Base-by-base conservation (phyloP, 2,113 vertebrate genomes). In the Neolamprologus toae region DNA sequence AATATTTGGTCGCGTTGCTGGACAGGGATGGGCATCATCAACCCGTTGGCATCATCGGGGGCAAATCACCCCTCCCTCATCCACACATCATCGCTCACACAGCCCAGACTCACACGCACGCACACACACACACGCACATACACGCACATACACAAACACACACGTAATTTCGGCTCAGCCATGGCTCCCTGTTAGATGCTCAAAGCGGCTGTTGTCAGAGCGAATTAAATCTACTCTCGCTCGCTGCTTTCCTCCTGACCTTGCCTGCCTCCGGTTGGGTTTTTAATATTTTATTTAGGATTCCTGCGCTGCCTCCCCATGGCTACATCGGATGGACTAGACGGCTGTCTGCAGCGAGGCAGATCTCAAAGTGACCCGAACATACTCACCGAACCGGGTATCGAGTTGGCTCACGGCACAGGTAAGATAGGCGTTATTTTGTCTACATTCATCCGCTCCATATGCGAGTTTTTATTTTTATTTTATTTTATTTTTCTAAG, bases 351-450 rank as follows among this genome's bases (percentile, higher is more conserved):
- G 97, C 97, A 98, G 45, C 95, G 98, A 97, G 97, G 97, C 97
- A 97, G 98, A 96, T 99, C 98, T 93, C 98, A 98, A 96, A 99
- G 98, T 96, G 98, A 99, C 97, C 98, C 98, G 96, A 99, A 96
- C 97, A 97, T 98, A 96, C 97, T 98, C 94, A 96, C 96, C 42
- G 98, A 98, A 88, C 93, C 97, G 91, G 94, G 94, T 90, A 94
- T 97, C 57, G 97, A 96, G 94, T 93, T 97, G 90, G 93, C 96
- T 83, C 96, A 97, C 94, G 94, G 84, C 93, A 89, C 97, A 98
- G 98, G 98, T 98, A 97, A 96, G 92, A 78, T 5, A 80, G 54
- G 79, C 84, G 79, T 94, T 89, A 54, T 92, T 71, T 88, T 91
- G 55, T 88, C 42, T 31, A 31, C 28, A 71, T 92, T 21, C 84